A percentile compares a stretch with the other conserved stretches of the same genome.
These are phyloP conservation scores for Pollenia angustigena DNA, from an alignment of 2,888 invertebrate genomes.

Conservation along the genomic window DNA sequence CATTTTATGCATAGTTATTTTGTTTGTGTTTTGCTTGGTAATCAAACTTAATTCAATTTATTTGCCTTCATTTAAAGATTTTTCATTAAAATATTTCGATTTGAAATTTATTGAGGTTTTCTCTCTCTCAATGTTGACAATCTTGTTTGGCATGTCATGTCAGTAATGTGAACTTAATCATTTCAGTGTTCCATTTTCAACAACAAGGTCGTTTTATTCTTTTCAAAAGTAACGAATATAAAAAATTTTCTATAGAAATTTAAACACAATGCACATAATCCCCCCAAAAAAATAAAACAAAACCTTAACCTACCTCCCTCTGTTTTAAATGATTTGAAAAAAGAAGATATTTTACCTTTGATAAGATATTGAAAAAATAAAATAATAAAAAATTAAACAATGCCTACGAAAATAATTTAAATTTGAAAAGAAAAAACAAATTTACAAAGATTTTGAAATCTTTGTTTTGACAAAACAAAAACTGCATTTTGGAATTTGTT, in stretches of 20 bases:
- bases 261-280: background rate
- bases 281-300: background rate
- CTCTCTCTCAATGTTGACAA: background rate
- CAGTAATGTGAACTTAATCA: background rate
- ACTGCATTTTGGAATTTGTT: too few species aligned
- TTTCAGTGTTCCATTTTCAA: background rate
- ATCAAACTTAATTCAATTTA: too few species aligned
- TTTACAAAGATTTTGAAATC: too few species aligned
- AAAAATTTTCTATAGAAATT: background rate
- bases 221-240: background rate
- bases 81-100: background rate
- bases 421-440: too few species aligned
- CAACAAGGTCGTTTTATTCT: background rate
- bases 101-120: background rate
- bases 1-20: too few species aligned
- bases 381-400: too few species aligned
- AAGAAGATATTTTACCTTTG: too few species aligned
- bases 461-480: too few species aligned
- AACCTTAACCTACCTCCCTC: background rate
- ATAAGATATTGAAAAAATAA: too few species aligned
- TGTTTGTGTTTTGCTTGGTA: too few species aligned
- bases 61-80: background rate
- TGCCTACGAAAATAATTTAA: too few species aligned
- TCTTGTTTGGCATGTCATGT: slow-evolving; percentile 1
- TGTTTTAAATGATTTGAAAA: too few species aligned